Evolutionary conservation across 2,888 invertebrate genomes (phyloP).

Genomic region (Nomada flava): DNA sequence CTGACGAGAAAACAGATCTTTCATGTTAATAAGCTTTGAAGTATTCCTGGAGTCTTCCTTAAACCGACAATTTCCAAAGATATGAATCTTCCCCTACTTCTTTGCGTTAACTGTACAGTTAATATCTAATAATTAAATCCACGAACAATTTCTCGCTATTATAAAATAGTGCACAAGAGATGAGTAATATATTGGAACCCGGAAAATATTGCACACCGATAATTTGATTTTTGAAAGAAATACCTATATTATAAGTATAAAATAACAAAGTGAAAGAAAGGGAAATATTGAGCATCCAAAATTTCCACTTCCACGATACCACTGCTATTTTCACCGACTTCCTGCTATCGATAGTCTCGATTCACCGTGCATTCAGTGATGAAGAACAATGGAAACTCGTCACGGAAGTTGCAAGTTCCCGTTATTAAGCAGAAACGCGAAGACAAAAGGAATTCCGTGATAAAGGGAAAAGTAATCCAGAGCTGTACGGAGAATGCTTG

Average conservation of each 20-base stretch:
- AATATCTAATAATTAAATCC: no score
- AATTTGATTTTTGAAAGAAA: no score
- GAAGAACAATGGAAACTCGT: conserved; percentile 4
- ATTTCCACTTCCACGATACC: neutral
- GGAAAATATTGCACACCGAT: no score
- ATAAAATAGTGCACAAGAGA: no score
- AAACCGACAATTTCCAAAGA: neutral
- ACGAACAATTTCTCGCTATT: neutral
- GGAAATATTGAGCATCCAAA: neutral
- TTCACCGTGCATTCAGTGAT: neutral
- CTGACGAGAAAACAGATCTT: neutral
- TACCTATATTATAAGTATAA: neutral
- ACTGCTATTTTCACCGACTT: no score
- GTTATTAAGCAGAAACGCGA: conserved; percentile 10
- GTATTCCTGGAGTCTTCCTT: neutral
- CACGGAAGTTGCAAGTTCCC: conserved; percentile 8
- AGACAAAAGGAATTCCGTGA: conserved; percentile 22
- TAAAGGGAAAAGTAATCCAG: conserved; percentile 13
- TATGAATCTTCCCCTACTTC: neutral
- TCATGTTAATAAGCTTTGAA: neutral
- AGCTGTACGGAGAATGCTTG: neutral
- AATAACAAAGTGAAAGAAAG: neutral
- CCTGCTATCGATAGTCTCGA: conserved; percentile 6
- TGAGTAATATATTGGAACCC: no score
- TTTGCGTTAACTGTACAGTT: no score